Base-by-base conservation (phyloP, 2,888 invertebrate genomes). In the Lysandra coridon region DNA sequence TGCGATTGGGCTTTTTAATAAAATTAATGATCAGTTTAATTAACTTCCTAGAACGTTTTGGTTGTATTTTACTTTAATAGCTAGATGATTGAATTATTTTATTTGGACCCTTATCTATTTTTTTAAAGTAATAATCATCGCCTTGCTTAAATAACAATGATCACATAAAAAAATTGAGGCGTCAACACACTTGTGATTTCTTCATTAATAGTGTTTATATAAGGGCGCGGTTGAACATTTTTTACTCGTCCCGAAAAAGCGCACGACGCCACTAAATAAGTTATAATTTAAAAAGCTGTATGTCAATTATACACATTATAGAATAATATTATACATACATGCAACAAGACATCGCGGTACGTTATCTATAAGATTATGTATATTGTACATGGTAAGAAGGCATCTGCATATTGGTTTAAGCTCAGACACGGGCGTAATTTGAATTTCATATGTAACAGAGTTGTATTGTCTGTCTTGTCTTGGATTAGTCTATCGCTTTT, bases 381-480 rank as follows among this genome's bases (percentile, higher is more conserved):
- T 10, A 44, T 44, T 5, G 44, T 23, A 74, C 74, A 74, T 1
- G 49, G 53, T 49, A 49, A 75, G 49, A 75, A 44, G 30, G 23
- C 75, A 75, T 75, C 75, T 75, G 75, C 75, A 75, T 75, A 75
- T 75, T 75, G 75, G 75, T 75, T 75, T 75, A 75, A 75, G 75
- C 75, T 75, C 30, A 44, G 49, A 30, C 49, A 75, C 75, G 75
- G 23, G 75, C 75, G 30, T 75, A 49, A 75, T 49, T 49, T 75
- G 75, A 75, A 75, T 75, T 49, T 74, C 74, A 74, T 74, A n/a
- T 44, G 40, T 40, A 40, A 44, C 40, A 6, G 30, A 79, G 23
- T 17, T 14, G 37, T 69, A 78, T 76, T 53, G n/a, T n/a, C 3
- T 30, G 37, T 69, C 77, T 76, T 53, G n/a, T n/a, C 3, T 30